Evolutionary conservation across 2,888 invertebrate species (phyloP).

Genomic region (Phyllotreta cruciferae): DNA sequence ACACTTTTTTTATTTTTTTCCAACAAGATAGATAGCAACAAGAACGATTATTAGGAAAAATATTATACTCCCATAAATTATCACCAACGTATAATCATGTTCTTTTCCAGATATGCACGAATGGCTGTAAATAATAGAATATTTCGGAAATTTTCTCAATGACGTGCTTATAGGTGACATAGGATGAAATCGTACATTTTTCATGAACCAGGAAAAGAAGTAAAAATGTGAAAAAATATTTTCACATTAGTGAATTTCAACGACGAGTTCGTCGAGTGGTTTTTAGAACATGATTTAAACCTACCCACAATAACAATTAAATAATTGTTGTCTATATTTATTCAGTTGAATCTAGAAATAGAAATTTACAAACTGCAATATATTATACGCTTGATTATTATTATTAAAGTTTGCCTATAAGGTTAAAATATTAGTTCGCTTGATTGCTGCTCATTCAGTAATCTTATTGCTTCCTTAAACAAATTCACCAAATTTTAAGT

Average conservation of each 20-base stretch:
- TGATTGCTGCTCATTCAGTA: not conserved
- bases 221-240: no score
- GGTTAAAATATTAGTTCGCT: not conserved
- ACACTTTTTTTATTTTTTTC: slow-evolving; percentile 11
- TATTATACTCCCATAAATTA: slow-evolving; percentile 17
- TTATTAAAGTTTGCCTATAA: not conserved
- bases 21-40: slow-evolving; percentile 13
- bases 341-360: no score
- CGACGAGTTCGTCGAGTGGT: no score
- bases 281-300: no score
- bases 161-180: slow-evolving; percentile 8
- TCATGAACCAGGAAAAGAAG: no score
- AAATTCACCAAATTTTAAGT: slow-evolving; percentile 12
- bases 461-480: slow-evolving; percentile 9
- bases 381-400: not conserved
- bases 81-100: slow-evolving; percentile 9
- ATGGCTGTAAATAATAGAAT: slow-evolving; percentile 9
- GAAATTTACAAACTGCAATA: no score
- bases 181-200: slow-evolving; percentile 3
- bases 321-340: no score
- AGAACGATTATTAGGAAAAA: slow-evolving; percentile 15
- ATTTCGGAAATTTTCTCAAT: slow-evolving; percentile 9
- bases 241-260: no score
- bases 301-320: no score
- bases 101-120: slow-evolving; percentile 7